phyloP scores from a whole-genome alignment of 2,113 vertebrate genomes.

The Fukomys damarensis region DNA sequence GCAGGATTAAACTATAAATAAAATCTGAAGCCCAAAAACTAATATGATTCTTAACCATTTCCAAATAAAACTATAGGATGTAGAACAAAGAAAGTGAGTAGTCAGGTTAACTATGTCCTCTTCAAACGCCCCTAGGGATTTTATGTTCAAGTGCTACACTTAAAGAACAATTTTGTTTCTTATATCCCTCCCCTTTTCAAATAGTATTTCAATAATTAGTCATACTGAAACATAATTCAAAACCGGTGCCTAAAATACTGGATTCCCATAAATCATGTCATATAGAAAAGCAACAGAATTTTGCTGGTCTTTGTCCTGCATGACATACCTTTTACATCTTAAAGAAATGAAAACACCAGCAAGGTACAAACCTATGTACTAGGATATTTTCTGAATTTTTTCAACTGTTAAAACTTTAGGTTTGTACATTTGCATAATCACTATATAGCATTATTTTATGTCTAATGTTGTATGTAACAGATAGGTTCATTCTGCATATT shows the following conservation, averaged over 20 bases:
- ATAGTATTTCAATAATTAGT: neutral
- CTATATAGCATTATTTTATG: neutral
- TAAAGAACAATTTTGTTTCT: neutral
- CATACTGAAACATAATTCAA: constrained; percentile 6
- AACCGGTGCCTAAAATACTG: neutral
- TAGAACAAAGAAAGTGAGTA: neutral
- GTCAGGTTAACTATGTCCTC: neutral
- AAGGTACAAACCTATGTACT: neutral
- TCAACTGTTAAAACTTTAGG: neutral
- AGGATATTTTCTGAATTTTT: neutral
- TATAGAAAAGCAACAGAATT: neutral
- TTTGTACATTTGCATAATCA: neutral
- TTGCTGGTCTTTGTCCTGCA: neutral
- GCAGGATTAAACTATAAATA: neutral
- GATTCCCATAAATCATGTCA: neutral
- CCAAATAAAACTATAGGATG: neutral
- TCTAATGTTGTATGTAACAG: neutral
- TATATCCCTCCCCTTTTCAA: neutral
- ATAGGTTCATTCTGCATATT: neutral
- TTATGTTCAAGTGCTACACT: neutral
- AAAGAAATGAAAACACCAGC: neutral
- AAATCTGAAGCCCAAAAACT: neutral
- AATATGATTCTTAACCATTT: neutral
- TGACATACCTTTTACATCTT: neutral
- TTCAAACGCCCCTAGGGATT: neutral